phyloP scores from a whole-genome alignment of 2,888 invertebrate genomes.

The Falcaria lacertinaria region DNA sequence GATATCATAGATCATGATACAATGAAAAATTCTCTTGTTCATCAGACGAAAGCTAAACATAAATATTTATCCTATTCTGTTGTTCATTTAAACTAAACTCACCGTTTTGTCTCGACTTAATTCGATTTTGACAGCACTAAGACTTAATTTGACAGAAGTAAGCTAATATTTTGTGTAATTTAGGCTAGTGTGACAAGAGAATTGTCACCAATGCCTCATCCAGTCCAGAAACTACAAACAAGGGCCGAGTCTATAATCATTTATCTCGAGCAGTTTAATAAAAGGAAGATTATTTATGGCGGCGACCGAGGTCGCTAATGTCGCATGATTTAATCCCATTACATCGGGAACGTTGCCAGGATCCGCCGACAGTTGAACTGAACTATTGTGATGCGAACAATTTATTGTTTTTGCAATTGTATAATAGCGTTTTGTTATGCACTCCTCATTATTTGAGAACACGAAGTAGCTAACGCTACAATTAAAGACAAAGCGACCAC shows the following conservation, averaged over 20 bases:
- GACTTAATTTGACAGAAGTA: too few species aligned
- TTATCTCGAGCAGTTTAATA: conserved; percentile 78
- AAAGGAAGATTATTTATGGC: conserved; percentile 78
- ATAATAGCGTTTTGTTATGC: background rate
- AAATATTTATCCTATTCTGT: too few species aligned
- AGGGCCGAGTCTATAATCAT: conserved; percentile 73
- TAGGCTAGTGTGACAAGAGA: too few species aligned
- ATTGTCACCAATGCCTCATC: conserved; percentile 28
- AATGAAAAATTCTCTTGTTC: too few species aligned
- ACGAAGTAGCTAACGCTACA: background rate
- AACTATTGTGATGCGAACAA: background rate
- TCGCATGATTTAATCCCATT: conserved; percentile 78
- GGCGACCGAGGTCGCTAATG: conserved; percentile 60
- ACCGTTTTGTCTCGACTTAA: too few species aligned
- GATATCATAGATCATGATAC: too few species aligned
- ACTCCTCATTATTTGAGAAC: background rate
- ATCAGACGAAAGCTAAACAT: too few species aligned
- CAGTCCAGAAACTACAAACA: conserved; percentile 38
- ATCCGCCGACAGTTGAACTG: conserved; percentile 7
- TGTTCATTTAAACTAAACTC: too few species aligned
- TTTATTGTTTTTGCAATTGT: conserved; percentile 1
- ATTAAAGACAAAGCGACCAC: too few species aligned
- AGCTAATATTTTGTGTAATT: too few species aligned
- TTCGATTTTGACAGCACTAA: too few species aligned
- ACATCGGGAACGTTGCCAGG: conserved; percentile 69